phyloP scores from a whole-genome alignment of 1,140 invertebrate genomes.

The Eciton burchellii region DNA sequence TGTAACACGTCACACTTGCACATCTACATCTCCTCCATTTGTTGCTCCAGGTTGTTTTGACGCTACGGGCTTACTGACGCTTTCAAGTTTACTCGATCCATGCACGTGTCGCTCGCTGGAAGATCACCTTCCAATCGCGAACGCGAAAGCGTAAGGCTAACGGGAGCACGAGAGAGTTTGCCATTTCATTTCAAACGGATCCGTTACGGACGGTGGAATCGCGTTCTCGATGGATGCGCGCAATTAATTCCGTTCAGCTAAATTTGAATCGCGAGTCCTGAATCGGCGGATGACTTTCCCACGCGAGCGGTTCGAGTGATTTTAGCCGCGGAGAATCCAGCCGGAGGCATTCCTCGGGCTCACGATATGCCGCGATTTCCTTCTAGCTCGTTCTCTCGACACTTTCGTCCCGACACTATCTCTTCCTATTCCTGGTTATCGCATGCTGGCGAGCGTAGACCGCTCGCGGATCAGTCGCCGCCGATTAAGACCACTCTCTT shows the following conservation, averaged over 20 bases:
- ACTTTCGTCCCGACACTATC: background rate
- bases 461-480: conserved; percentile 69
- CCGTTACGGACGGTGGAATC: background rate
- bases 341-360: conserved; percentile 76
- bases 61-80: no score
- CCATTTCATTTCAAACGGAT: background rate
- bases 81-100: no score
- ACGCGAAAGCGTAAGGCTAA: no score
- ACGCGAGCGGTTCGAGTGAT: conserved; percentile 79
- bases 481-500: conserved; percentile 69
- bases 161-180: no score
- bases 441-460: conserved; percentile 72
- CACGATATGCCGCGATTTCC: conserved; percentile 76
- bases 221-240: no score
- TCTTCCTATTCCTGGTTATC: conserved; percentile 70
- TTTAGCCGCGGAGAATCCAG: conserved; percentile 73
- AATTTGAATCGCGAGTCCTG: background rate
- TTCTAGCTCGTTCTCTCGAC: conserved; percentile 61
- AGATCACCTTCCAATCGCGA: no score
- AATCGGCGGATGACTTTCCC: conserved; percentile 71
- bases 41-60: no score
- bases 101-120: no score
- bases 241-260: conserved; percentile 13
- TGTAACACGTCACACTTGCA: no score
- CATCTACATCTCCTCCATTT: no score